A percentile compares a stretch with the other conserved stretches of the same genome.
Evolutionary conservation across 2,888 invertebrate species (phyloP).

Genomic region (Pseudoips prasinana): DNA sequence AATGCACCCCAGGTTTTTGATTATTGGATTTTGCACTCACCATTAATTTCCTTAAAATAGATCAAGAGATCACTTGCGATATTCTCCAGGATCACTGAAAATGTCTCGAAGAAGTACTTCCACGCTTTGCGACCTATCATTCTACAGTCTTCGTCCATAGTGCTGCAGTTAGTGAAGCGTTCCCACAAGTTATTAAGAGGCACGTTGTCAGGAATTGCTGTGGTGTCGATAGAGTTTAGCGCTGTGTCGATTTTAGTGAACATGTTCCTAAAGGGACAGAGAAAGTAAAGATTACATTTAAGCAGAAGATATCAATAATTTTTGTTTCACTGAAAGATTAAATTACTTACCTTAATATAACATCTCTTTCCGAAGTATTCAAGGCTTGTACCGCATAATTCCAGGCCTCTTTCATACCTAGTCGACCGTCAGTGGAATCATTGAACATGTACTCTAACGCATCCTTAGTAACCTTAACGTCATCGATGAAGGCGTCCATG

Average conservation of each 20-base stretch:
- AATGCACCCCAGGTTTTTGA: too few relatives aligned
- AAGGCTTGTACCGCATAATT: slow-evolving; percentile 44
- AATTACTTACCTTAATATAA: slow-evolving; percentile 44
- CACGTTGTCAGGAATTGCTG: slow-evolving; percentile 24
- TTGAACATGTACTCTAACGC: slow-evolving; percentile 37
- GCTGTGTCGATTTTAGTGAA: slow-evolving; percentile 61
- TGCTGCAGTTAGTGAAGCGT: slow-evolving; percentile 45
- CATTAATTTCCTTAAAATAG: slow-evolving; percentile 66
- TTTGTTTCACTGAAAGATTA: too few relatives aligned
- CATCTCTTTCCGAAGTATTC: slow-evolving; percentile 41
- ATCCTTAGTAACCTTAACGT: slow-evolving; percentile 43
- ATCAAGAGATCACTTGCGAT: slow-evolving; percentile 52
- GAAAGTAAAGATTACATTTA: not conserved
- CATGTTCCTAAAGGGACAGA: slow-evolving; percentile 50
- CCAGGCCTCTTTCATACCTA: slow-evolving; percentile 47
- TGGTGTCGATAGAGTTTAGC: slow-evolving; percentile 46
- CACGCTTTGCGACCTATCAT: slow-evolving; percentile 46
- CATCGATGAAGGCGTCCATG: slow-evolving; percentile 53
- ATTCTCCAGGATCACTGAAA: slow-evolving; percentile 51
- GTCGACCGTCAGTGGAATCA: slow-evolving; percentile 26
- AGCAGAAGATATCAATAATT: too few relatives aligned
- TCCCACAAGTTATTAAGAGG: slow-evolving; percentile 55
- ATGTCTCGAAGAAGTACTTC: slow-evolving; percentile 50
- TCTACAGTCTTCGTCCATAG: slow-evolving; percentile 41
- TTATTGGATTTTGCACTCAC: too few relatives aligned